Evolutionary conservation across 2,888 invertebrate genomes (phyloP), one percentile per base, ranked within the genome.

Genomic region (Philonicus albiceps): DNA sequence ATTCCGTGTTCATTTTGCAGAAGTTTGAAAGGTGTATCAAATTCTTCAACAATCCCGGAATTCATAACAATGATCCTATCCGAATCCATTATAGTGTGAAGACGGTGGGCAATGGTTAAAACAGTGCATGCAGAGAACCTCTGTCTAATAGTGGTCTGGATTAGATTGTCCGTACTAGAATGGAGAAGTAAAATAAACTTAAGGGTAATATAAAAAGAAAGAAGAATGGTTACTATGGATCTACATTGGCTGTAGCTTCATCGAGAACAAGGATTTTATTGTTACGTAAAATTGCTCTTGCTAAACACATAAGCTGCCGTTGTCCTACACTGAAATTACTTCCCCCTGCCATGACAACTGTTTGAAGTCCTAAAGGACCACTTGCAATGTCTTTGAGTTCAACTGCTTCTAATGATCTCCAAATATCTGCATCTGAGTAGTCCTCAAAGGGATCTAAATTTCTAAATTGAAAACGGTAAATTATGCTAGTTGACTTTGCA

Each of bases 11-110:
- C 92, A 88, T 94, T 93, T 88, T 91, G 92, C 85, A 95, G 93
- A 76, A 95, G 91, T 86, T 93, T 92, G 90, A 94, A 92, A 0
- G 96, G 95, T 89, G 94, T 93, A 90, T 94, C 95, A 89, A 94
- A 95, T 91, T 95, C 95, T 83, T 94, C 94, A 88, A 96, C 93
- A 19, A 93, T 91, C 0, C 97, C 97, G 16, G 94, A 93, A 90
- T 96, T 96, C 94, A 97, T 95, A 2, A 97, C 97, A 90, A 97
- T 93, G 37, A 97, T 95, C 88, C 95, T 94, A 92, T 97, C 96
- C 0, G 96, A 96, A 92, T 97, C 97, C 95, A 97, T 97, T 89
- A 97, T 96, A 8, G 97, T 97, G 91, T 97, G 95, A n/a, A 98
- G 93, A 73, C 97, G 94, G 92, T 97, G 97, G 13, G 97, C 97